Evolutionary conservation across 2,113 vertebrate species (phyloP).

Genomic region (Mus musculus): DNA sequence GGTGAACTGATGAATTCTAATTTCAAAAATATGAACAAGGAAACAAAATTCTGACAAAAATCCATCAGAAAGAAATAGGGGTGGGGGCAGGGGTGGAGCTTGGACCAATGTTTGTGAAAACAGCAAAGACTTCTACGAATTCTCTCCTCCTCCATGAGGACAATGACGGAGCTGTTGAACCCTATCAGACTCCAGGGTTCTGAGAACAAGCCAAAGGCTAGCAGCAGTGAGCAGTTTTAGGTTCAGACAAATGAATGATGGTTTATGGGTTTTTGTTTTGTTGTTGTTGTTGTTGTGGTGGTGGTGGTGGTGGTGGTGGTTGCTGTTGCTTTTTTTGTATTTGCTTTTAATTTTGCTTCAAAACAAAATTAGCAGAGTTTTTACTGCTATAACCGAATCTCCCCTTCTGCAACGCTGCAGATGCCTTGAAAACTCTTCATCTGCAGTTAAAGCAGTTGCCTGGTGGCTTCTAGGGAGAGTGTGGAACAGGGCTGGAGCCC

Average conservation of each 20-base stretch:
- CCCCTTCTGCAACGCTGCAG: neutral
- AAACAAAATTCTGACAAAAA: constrained; percentile 25
- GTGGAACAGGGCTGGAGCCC: neutral
- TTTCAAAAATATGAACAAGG: constrained; percentile 12
- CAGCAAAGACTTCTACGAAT: neutral
- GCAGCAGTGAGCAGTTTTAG: neutral
- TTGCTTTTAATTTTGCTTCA: neutral
- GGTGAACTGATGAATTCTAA: constrained; percentile 19
- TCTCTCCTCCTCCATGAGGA: neutral
- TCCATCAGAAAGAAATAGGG: neutral
- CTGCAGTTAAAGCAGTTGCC: neutral
- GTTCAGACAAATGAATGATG: neutral
- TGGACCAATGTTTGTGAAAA: neutral
- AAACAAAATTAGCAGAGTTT: neutral
- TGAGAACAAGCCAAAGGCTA: neutral
- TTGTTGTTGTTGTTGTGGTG: too few relatives aligned
- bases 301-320: too few relatives aligned
- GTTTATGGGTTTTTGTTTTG: neutral
- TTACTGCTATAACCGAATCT: neutral
- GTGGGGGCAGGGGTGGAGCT: neutral
- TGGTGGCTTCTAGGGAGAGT: neutral
- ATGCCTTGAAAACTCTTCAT: neutral
- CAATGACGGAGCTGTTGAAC: neutral
- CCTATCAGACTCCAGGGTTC: neutral
- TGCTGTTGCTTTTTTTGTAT: too few relatives aligned